These are phyloP conservation scores for Aplocera efformata DNA, from an alignment of 2,888 invertebrate genomes.

Conservation along the genomic window DNA sequence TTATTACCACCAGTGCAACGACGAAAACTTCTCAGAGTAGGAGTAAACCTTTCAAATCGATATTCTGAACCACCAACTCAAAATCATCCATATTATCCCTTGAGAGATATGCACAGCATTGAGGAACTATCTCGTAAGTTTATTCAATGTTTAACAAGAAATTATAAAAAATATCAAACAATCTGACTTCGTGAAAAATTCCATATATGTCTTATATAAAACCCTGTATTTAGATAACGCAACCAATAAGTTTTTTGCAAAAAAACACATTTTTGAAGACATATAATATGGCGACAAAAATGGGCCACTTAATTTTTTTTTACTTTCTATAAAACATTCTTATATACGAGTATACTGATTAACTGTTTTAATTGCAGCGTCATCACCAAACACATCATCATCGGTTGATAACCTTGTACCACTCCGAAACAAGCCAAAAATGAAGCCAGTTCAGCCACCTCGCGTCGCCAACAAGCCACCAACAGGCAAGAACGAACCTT, in stretches of 20 bases:
- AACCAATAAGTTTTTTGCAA: too few species aligned
- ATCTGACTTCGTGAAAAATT: too few species aligned
- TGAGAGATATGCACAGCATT: conserved; percentile 77
- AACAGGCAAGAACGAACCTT: conserved; percentile 81
- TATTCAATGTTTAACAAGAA: not conserved
- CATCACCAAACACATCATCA: conserved; percentile 81
- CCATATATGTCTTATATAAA: not conserved
- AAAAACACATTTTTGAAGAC: too few species aligned
- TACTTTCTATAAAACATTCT: not conserved
- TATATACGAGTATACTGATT: too few species aligned
- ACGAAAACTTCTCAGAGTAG: conserved; percentile 64
- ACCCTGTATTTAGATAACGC: too few species aligned
- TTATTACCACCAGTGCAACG: conserved; percentile 66
- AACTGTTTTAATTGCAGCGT: conserved; percentile 50
- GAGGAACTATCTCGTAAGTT: conserved; percentile 71
- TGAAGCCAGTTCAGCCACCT: conserved; percentile 87
- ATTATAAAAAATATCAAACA: too few species aligned
- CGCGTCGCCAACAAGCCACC: conserved; percentile 75
- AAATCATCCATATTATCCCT: conserved; percentile 71
- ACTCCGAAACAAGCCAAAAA: conserved; percentile 79
- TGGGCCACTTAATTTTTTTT: too few species aligned
- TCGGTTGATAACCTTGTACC: conserved; percentile 85
- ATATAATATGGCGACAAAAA: too few species aligned
- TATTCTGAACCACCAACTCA: conserved; percentile 82
- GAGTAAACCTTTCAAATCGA: conserved; percentile 74